Percentiles rank a stretch among this genome's conserved stretches.
These are phyloP conservation scores for Oplegnathus fasciatus DNA, from an alignment of 2,113 vertebrate genomes.

Conservation along the genomic window DNA sequence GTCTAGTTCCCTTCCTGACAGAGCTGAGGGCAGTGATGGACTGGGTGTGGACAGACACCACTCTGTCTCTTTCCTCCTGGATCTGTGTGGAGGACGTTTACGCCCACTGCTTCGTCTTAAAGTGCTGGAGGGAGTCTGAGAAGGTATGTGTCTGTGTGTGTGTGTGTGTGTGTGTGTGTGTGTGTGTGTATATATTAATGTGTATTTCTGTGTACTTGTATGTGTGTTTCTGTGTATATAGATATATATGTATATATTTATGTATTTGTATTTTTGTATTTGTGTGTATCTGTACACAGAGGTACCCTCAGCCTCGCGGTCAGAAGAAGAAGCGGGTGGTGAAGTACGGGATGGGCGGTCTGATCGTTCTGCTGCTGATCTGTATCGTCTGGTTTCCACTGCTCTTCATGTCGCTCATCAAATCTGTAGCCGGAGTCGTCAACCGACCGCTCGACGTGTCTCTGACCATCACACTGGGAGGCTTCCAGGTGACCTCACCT, in stretches of 20 bases:
- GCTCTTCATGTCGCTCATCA: constrained; percentile 72
- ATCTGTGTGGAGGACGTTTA: constrained; percentile 71
- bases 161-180: not conserved
- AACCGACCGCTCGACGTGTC: constrained; percentile 64
- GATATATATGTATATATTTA: not conserved
- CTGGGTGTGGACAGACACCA: constrained; percentile 73
- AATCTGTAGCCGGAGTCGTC: constrained; percentile 64
- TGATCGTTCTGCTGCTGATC: constrained; percentile 67
- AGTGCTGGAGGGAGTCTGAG: constrained; percentile 73
- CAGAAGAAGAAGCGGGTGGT: constrained; percentile 72
- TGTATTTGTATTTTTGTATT: not conserved
- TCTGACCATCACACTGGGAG: constrained; percentile 67
- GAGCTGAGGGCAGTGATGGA: constrained; percentile 69
- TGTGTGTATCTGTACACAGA: constrained; percentile 49
- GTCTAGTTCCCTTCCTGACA: constrained; percentile 67
- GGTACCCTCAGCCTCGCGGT: constrained; percentile 64
- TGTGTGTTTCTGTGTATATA: not conserved
- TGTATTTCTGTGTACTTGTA: not conserved
- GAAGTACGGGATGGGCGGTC: constrained; percentile 71
- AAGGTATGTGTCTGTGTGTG: constrained; percentile 12
- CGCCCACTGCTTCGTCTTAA: constrained; percentile 65
- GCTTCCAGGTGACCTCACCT: constrained; percentile 62
- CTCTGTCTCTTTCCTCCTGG: constrained; percentile 71
- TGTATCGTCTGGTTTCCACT: constrained; percentile 73
- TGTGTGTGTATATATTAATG: not conserved